Evolutionary conservation across 2,797 vertebrate genomes (phyloP).

Genomic region (Cossypha caffra): DNA sequence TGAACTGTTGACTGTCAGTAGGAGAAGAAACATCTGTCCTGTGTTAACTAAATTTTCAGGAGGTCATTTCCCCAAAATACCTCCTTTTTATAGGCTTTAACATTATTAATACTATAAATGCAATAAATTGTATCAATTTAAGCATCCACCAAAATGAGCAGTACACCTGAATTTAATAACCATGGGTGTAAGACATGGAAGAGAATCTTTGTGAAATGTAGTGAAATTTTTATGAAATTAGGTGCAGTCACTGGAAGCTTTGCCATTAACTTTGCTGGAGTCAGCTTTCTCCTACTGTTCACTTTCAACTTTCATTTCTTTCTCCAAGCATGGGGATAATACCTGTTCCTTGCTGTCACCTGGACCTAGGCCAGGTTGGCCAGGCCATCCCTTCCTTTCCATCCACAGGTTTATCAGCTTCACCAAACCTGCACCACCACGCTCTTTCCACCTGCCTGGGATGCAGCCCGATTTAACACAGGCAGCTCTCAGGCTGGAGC

Average conservation of each 20-base stretch:
- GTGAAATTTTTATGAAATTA: not conserved
- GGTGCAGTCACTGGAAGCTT: not conserved
- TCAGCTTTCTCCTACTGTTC: not conserved
- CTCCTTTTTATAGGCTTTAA: not conserved
- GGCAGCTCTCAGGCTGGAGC: not conserved
- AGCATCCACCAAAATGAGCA: not conserved
- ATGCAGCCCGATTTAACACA: not conserved
- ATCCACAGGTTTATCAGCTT: not conserved
- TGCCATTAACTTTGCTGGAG: not conserved
- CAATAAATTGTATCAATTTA: not conserved
- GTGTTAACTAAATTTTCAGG: not conserved
- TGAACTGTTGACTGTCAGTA: constrained; percentile 38
- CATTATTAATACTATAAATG: constrained; percentile 30
- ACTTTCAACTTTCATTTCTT: not conserved
- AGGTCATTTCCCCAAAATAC: not conserved
- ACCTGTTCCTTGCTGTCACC: not conserved
- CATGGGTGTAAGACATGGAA: not conserved
- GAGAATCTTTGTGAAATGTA: not conserved
- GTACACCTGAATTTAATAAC: not conserved
- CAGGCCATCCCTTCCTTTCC: not conserved
- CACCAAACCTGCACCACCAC: not conserved
- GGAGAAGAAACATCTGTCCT: constrained; percentile 48
- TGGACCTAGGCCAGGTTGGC: not conserved
- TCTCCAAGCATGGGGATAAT: not conserved
- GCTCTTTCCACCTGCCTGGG: not conserved